These are phyloP conservation scores for Girardinus metallicus DNA, from an alignment of 2,797 vertebrate species.

Conservation along the genomic window DNA sequence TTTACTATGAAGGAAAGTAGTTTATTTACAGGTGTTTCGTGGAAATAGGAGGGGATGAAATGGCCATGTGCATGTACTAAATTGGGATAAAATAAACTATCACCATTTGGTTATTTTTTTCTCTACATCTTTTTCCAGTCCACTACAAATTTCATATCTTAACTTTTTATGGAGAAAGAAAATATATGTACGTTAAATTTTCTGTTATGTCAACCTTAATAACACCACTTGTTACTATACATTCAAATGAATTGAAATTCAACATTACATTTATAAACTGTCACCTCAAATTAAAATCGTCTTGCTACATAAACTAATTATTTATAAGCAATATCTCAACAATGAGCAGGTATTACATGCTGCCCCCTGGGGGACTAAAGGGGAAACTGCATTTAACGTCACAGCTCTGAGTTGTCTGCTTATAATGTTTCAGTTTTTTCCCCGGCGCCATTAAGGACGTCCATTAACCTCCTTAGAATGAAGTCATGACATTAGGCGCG, in stretches of 20 bases:
- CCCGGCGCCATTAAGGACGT: neutral
- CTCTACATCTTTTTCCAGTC: neutral
- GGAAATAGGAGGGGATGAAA: neutral
- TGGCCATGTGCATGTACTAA: neutral
- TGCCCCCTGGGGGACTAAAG: constrained; percentile 45
- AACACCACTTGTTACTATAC: neutral
- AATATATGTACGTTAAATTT: neutral
- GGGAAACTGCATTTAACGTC: constrained; percentile 22
- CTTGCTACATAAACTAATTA: neutral
- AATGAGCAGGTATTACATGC: neutral
- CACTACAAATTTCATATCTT: neutral
- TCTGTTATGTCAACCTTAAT: no score
- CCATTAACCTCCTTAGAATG: neutral
- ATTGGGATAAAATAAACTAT: neutral
- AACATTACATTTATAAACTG: neutral
- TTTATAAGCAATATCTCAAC: neutral
- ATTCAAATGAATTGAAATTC: neutral
- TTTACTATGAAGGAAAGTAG: neutral
- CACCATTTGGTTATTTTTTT: neutral
- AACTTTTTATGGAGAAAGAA: neutral
- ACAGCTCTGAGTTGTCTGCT: neutral
- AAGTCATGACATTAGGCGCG: neutral
- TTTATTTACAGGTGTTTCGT: neutral
- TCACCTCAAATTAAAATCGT: neutral
- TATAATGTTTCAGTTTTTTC: neutral